A percentile compares a stretch with the other conserved stretches of the same genome.
Evolutionary conservation across 2,113 vertebrate species (phyloP).

Genomic region (Ursus arctos): DNA sequence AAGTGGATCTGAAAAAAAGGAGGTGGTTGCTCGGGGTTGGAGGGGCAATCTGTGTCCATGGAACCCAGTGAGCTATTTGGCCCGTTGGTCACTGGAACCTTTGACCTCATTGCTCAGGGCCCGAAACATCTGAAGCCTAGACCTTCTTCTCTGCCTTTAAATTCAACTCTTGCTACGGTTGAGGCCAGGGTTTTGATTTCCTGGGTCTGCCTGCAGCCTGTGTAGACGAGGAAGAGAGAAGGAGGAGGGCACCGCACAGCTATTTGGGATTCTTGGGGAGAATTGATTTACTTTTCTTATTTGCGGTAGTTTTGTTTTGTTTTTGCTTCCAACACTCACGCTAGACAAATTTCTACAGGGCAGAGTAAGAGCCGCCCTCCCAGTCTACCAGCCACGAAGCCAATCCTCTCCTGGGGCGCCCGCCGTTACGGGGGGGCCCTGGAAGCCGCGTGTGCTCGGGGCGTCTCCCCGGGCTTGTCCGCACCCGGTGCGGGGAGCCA

Average conservation of each 20-base stretch:
- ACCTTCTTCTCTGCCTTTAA: background rate
- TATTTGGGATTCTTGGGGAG: background rate
- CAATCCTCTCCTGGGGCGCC: fast-evolving
- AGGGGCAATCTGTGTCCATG: conserved; percentile 45
- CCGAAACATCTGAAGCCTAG: background rate
- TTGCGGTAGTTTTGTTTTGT: background rate
- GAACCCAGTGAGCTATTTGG: conserved; percentile 39
- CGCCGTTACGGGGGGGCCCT: too few relatives aligned
- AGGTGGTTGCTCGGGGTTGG: background rate
- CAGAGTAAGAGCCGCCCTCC: background rate
- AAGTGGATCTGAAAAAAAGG: background rate
- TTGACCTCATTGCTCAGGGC: conserved; percentile 16
- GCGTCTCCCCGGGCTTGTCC: too few relatives aligned
- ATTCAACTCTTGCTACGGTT: background rate
- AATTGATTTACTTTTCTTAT: background rate
- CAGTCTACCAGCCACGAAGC: too few relatives aligned
- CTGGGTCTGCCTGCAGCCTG: background rate
- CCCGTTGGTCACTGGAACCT: background rate
- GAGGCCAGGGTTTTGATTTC: background rate
- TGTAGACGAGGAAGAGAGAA: background rate
- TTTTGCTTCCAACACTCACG: background rate
- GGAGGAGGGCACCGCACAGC: background rate
- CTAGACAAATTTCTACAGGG: background rate
- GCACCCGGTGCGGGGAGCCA: background rate
- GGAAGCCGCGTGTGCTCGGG: background rate